Conservation (phyloP, 2,113 vertebrate species). For the Erythrolamprus reginae region DNA sequence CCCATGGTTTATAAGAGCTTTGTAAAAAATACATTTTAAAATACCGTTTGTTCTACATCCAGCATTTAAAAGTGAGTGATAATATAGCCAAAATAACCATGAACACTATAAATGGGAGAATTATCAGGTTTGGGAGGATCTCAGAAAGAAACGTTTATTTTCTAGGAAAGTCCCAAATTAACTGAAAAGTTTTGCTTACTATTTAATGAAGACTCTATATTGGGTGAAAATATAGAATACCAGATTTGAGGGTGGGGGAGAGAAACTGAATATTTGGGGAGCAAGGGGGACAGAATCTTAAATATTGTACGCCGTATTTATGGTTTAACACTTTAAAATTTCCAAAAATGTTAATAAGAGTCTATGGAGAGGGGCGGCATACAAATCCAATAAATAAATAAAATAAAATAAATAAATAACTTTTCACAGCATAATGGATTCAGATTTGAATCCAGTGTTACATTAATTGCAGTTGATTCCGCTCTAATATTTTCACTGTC, state of each 20-base stretch:
- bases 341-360: background rate
- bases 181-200: background rate
- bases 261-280: background rate
- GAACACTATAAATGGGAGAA: background rate
- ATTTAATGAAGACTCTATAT: background rate
- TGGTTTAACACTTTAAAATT: background rate
- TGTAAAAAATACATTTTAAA: background rate
- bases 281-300: background rate
- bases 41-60: background rate
- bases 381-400: too few species aligned
- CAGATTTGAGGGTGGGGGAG: too few species aligned
- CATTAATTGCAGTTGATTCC: slow-evolving; percentile 6
- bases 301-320: background rate
- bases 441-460: slow-evolving; percentile 2
- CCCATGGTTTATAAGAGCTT: slow-evolving; percentile 1
- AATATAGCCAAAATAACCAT: background rate
- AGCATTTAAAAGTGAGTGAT: background rate
- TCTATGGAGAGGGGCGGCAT: too few species aligned
- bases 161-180: background rate
- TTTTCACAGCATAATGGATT: background rate
- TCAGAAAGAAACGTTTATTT: background rate
- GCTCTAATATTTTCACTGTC: background rate
- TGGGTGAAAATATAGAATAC: background rate
- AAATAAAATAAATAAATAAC: too few species aligned
- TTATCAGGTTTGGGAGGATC: background rate